A percentile compares a stretch with the other conserved stretches of the same genome.
Conservation (phyloP, 2,113 vertebrate species). For the rat (Rattus norvegicus) region DNA sequence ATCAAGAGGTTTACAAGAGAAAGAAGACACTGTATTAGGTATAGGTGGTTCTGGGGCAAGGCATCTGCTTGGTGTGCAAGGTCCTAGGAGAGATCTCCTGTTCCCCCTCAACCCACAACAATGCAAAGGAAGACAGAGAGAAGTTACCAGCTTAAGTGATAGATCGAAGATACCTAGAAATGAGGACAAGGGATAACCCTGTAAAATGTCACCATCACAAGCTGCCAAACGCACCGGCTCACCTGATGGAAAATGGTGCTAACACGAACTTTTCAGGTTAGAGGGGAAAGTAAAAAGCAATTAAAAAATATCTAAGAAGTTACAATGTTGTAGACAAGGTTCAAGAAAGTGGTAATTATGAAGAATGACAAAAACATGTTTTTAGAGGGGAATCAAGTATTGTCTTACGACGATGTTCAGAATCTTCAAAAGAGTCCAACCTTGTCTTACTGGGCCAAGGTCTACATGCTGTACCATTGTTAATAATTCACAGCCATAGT, state of each 20-base stretch:
- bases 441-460: background rate
- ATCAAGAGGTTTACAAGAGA: background rate
- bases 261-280: background rate
- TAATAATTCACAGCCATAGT: background rate
- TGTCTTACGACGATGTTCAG: background rate
- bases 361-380: conserved; percentile 6
- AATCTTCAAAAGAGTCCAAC: background rate
- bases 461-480: background rate
- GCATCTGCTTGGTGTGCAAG: background rate
- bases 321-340: background rate
- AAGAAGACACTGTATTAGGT: background rate
- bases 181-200: background rate
- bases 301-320: background rate
- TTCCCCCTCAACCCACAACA: background rate
- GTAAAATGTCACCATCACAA: no score
- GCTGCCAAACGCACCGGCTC: background rate
- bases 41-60: background rate
- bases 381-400: conserved; percentile 17
- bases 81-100: background rate
- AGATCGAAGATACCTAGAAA: background rate
- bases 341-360: background rate
- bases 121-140: background rate
- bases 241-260: background rate
- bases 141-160: background rate
- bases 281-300: background rate